Base-by-base conservation (phyloP, 2,797 vertebrate genomes). In the Lemur catta region DNA sequence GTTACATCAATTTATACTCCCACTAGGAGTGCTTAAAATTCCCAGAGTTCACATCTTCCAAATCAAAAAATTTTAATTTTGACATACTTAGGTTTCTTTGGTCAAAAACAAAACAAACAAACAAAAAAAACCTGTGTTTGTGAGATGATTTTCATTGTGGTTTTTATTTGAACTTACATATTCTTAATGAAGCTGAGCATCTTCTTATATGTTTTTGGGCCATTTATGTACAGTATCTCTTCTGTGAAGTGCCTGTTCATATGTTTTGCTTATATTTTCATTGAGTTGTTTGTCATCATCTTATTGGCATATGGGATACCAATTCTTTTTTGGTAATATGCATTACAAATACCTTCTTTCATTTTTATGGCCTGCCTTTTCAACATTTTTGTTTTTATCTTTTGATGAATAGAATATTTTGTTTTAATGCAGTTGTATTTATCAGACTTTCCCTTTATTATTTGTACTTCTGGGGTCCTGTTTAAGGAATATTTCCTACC, bases 321-420 rank as follows among this genome's bases (percentile, higher is more conserved):
- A 43, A 0, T 78, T 15, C 7, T 87, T 65, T 55, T 46, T 46
- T 71, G 10, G 33, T 55, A 82, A 43, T 22, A 74, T 38, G 24
- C 24, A 41, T 71, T 57, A 20, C 4, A 63, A 30, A 69, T 26
- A 24, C n/a, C 30, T n/a, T 71, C 43, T 81, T 89, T 79, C n/a
- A 72, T 30, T 72, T 72, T 48, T 43, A 26, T 84, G 46, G 15
- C 7, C 41, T 59, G 20, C 7, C 7, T 93, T 89, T 91, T 88
- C 46, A 35, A 61, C 41, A 69, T 33, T 84, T 92, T 96, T 84
- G 65, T 89, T 81, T 67, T 11, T 72, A 1, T 65, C 33, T 76
- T 89, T 71, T 78, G 4, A 78, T 84, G 8, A 78, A 61, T 0
- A 67, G 41, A 95, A 35, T 90, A 90, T 94, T 95, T 91, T 93